Percentiles rank a stretch among this genome's conserved stretches.
These are phyloP conservation scores for Threskiornis aethiopicus DNA, from an alignment of 2,797 vertebrate genomes.

Conservation along the genomic window DNA sequence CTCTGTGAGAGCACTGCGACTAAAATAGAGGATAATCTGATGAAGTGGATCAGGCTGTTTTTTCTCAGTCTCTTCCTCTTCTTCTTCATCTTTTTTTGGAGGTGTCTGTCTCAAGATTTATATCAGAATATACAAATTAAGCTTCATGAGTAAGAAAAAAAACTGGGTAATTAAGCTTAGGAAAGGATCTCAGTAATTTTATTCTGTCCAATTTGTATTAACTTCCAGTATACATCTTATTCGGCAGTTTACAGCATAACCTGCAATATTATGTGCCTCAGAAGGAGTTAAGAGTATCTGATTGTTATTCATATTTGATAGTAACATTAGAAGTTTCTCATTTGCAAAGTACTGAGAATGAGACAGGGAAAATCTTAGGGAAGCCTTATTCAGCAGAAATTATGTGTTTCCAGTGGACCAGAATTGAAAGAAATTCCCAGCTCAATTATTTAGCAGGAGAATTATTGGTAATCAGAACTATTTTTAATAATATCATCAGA, in stretches of 20 bases:
- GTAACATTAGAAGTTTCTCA: neutral
- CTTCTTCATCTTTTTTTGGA: constrained; percentile 89
- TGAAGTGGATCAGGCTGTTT: constrained; percentile 94
- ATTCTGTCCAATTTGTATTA: neutral
- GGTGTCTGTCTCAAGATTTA: constrained; percentile 82
- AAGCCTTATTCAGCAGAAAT: constrained; percentile 43
- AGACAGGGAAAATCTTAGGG: neutral
- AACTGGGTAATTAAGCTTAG: neutral
- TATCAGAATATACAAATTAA: constrained; percentile 19
- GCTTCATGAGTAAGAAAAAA: neutral
- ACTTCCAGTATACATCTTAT: neutral
- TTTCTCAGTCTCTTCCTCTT: constrained; percentile 88
- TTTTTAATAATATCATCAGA: neutral
- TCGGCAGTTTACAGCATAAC: neutral
- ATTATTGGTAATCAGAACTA: neutral
- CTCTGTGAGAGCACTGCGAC: constrained; percentile 94
- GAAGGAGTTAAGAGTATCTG: neutral
- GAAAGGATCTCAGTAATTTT: neutral
- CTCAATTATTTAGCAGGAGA: neutral
- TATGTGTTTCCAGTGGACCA: neutral
- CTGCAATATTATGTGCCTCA: neutral
- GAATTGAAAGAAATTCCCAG: neutral
- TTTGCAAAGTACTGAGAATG: neutral
- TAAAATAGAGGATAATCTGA: constrained; percentile 97
- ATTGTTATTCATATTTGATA: neutral